These are phyloP conservation scores for Podiceps cristatus DNA, from an alignment of 2,113 vertebrate species.

Conservation along the genomic window DNA sequence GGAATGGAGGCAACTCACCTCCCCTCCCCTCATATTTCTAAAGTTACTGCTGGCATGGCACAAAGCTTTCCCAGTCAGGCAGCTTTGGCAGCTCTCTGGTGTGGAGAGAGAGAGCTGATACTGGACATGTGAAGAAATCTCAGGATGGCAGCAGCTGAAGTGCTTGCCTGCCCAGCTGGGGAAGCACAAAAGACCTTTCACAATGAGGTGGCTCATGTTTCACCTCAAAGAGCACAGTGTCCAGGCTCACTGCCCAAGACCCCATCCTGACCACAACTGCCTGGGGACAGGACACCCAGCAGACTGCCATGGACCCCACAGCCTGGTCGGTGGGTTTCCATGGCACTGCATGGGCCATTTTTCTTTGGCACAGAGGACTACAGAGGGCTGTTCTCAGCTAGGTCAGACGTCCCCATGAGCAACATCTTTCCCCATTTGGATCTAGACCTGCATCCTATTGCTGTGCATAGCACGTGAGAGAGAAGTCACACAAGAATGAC, in stretches of 20 bases:
- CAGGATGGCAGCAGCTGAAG: background rate
- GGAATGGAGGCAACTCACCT: background rate
- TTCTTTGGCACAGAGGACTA: background rate
- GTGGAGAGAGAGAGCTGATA: background rate
- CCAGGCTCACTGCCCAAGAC: background rate
- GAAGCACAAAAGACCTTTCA: background rate
- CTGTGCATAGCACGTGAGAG: background rate
- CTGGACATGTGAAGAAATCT: background rate
- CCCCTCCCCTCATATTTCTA: background rate
- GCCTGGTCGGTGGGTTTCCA: fast-evolving
- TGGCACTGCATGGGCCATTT: background rate
- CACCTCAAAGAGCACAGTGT: background rate
- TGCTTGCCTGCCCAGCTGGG: background rate
- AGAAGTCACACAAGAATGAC: background rate
- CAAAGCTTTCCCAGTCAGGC: background rate
- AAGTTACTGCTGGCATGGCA: background rate
- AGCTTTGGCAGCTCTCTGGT: background rate
- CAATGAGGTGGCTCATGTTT: background rate
- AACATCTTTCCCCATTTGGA: fast-evolving
- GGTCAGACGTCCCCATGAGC: background rate
- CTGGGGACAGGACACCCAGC: background rate
- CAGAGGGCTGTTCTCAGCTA: background rate
- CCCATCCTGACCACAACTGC: background rate
- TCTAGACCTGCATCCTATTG: background rate
- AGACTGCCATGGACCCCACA: background rate